Conservation (phyloP, 1,140 invertebrate genomes). For the Drosophila ficusphila region DNA sequence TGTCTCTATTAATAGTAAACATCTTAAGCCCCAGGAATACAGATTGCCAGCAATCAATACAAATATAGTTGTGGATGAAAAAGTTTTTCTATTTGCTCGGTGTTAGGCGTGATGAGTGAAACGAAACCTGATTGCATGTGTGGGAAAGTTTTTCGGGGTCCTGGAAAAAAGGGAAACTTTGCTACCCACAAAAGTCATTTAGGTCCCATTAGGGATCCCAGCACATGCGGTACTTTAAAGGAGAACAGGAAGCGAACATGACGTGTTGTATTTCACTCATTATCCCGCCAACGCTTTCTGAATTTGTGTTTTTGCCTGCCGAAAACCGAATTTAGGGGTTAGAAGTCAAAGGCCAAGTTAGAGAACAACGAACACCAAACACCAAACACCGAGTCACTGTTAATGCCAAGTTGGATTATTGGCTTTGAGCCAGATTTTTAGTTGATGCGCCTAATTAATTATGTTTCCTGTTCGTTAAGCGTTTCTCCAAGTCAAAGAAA, state of each 20-base stretch:
- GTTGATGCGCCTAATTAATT: conserved; percentile 37
- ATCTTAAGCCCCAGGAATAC: conserved; percentile 14
- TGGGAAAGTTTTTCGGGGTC: conserved; percentile 30
- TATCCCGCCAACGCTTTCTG: conserved; percentile 48
- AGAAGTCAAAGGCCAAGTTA: conserved; percentile 6
- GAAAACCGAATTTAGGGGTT: conserved; percentile 2
- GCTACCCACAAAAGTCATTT: not conserved
- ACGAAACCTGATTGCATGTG: conserved; percentile 35
- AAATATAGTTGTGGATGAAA: conserved; percentile 10
- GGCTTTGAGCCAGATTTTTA: conserved; percentile 24
- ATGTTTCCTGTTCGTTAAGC: conserved; percentile 29
- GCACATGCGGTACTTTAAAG: conserved; percentile 38
- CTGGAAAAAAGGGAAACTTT: conserved; percentile 6
- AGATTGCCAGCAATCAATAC: conserved; percentile 44
- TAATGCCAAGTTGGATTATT: conserved; percentile 32
- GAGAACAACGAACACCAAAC: too few relatives aligned
- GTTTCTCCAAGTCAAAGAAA: too few relatives aligned
- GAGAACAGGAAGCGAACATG: conserved; percentile 12
- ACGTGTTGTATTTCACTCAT: conserved; percentile 56
- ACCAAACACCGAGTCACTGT: not conserved
- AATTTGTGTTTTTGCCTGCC: conserved; percentile 30
- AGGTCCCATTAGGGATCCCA: not conserved
- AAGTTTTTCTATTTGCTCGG: conserved; percentile 56
- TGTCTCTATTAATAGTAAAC: conserved; percentile 58
- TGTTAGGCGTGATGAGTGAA: conserved; percentile 20